Conservation (phyloP, 1,140 invertebrate genomes). For the Samia ricini region DNA sequence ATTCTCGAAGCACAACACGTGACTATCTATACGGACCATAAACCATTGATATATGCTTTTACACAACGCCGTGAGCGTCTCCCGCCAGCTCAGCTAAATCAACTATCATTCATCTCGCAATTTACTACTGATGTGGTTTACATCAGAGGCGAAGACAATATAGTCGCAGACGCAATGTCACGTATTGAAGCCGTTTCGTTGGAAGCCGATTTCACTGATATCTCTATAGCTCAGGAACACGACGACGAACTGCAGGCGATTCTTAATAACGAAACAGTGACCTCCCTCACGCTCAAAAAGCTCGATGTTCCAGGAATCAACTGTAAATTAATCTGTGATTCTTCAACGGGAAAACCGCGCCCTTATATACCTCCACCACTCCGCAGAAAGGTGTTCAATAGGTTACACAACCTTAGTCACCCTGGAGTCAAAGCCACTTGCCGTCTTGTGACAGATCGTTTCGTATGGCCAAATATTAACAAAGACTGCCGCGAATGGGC, state of each 20-base stretch:
- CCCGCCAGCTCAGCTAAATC: not conserved
- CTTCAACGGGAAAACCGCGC: not conserved
- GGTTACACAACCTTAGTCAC: not conserved
- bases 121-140: not conserved
- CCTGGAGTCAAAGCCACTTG: not conserved
- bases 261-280: not conserved
- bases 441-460: not conserved
- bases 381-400: not conserved
- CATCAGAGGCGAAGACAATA: not conserved
- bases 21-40: constrained; percentile 7
- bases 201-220: not conserved
- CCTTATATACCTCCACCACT: not conserved
- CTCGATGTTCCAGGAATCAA: not conserved
- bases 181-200: not conserved
- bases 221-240: not conserved
- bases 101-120: not conserved
- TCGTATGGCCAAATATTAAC: constrained; percentile 1
- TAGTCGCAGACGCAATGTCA: constrained; percentile 3
- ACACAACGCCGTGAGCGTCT: not conserved
- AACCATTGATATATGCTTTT: not conserved
- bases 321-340: not conserved
- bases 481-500: constrained; percentile 5
- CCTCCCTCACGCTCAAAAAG: not conserved
- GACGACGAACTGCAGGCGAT: not conserved
- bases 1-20: not conserved